A percentile compares a stretch with the other conserved stretches of the same genome.
Evolutionary conservation across 2,113 vertebrate species (phyloP).

Genomic region (Scatophagus argus): DNA sequence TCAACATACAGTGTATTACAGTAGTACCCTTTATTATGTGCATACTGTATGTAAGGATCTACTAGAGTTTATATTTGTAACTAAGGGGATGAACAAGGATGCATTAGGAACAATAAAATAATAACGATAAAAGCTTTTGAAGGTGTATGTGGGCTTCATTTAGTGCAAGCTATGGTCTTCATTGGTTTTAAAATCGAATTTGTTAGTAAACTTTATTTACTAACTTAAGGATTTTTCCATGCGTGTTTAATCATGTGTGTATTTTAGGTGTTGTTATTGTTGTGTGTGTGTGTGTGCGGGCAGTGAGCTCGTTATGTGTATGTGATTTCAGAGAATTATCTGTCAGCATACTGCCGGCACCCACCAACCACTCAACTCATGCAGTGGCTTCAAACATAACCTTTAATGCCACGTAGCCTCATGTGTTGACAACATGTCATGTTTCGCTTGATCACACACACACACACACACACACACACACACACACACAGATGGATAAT

Average conservation of each 20-base stretch:
- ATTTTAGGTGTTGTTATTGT: background rate
- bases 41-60: conserved; percentile 8
- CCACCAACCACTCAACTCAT: conserved; percentile 34
- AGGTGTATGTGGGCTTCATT: background rate
- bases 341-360: conserved; percentile 36
- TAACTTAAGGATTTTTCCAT: conserved; percentile 44
- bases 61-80: background rate
- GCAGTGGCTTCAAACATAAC: conserved; percentile 35
- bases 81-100: background rate
- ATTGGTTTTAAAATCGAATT: conserved; percentile 30
- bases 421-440: conserved; percentile 29
- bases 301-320: conserved; percentile 13
- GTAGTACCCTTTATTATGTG: conserved; percentile 5
- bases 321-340: conserved; percentile 39
- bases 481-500: conserved; percentile 69
- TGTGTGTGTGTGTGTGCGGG: no score
- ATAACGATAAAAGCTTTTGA: background rate
- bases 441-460: conserved; percentile 62
- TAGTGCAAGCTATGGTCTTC: background rate
- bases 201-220: conserved; percentile 35
- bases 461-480: no score
- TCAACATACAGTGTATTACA: conserved; percentile 51
- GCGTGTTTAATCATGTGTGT: conserved; percentile 2
- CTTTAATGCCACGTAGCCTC: conserved; percentile 44
- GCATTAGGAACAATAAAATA: conserved; percentile 24